Base-by-base conservation (phyloP, 2,797 vertebrate species). In the Lepilemur septentrionalis region DNA sequence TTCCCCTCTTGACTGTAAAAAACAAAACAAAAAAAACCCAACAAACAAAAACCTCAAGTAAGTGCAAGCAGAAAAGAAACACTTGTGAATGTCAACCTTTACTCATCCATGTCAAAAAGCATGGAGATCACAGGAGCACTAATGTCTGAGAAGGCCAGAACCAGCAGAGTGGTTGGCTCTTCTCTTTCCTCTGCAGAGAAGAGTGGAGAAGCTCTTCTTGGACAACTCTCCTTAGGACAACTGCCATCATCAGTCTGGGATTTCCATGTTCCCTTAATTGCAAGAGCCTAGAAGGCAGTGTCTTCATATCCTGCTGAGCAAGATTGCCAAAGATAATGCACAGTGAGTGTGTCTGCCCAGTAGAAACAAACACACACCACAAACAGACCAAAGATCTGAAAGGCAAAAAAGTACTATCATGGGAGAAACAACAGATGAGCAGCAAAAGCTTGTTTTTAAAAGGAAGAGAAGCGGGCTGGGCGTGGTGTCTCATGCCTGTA, bases 1-100 rank as follows among this genome's bases (percentile, higher is more conserved):
- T 95, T 89, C 32, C 13, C 65, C 7, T 91, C 59, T 35, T 95
- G 23, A 92, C 22, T 89, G 9, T 57, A 85, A 89, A 90, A 82
- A 82, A 55, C 1, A 46, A 89, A 69, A 48, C 12, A 50, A 52
- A 52, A 5, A 52, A 52, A 52, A 48, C 11, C 7, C 35, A 87
- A 70, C 9, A 70, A 52, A 38, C 0, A 25, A 81, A 83, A 89
- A 50, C 22, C 69, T 78, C 30, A 38, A 35, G 23, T 50, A 61
- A 61, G 52, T 46, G 13, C 38, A 82, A 81, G 80, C 13, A 93
- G 80, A 85, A 91, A 43, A 73, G 30, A 89, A 94, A 75, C 73
- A 30, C 59, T 48, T 20, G 43, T 63, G 75, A 82, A 87, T 3
- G 7, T 38, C 67, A 69, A 14, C 22, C 9, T 50, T 79, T 18